Conservation (phyloP, 2,113 vertebrate species). For the Mixornis gularis region DNA sequence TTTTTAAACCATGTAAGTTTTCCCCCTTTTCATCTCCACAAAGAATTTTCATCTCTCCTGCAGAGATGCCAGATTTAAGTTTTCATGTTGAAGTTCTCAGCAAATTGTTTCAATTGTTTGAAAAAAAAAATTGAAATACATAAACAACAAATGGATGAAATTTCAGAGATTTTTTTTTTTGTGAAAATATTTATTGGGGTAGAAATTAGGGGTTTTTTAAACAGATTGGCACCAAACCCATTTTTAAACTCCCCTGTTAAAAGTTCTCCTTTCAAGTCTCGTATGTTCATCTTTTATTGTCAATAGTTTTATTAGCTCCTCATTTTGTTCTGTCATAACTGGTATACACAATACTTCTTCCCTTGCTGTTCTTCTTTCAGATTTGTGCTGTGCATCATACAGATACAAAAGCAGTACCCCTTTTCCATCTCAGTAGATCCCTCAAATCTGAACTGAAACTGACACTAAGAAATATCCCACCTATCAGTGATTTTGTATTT, state of each 20-base stretch:
- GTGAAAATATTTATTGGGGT: not conserved
- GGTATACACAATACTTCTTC: not conserved
- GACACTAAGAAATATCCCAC: not conserved
- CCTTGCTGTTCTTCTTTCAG: not conserved
- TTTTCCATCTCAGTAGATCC: not conserved
- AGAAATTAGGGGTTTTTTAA: fast-evolving
- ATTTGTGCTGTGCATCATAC: not conserved
- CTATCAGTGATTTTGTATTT: not conserved
- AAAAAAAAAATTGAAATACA: not conserved
- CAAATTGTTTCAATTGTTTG: not conserved
- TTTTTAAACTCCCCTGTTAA: not conserved
- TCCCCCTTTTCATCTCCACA: not conserved
- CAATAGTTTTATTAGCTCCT: not conserved
- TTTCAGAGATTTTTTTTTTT: not conserved
- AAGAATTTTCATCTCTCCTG: not conserved
- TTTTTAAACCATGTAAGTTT: not conserved
- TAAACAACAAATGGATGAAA: not conserved
- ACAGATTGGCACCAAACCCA: not conserved
- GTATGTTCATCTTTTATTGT: not conserved
- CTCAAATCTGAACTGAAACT: not conserved
- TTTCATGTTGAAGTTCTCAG: not conserved
- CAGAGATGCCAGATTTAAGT: not conserved
- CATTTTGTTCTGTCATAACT: not conserved
- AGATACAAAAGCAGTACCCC: not conserved
- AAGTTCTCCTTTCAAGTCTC: not conserved